Evolutionary conservation across 2,797 vertebrate genomes (phyloP).

Genomic region (Limnodromus scolopaceus): DNA sequence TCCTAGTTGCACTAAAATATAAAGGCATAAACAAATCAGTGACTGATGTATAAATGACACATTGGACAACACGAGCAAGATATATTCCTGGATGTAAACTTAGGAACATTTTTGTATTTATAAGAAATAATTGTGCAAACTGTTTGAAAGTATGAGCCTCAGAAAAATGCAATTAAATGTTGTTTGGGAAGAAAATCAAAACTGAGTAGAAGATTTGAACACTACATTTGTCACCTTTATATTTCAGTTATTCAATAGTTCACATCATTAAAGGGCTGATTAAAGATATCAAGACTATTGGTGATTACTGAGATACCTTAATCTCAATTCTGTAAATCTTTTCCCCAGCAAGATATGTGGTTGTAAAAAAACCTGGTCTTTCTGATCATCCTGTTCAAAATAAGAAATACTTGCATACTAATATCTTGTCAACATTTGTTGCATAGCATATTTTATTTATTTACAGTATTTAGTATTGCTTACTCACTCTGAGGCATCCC

Average conservation of each 20-base stretch:
- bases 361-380: not conserved
- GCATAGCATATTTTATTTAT: not conserved
- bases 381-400: not conserved
- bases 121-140: not conserved
- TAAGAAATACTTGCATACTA: not conserved
- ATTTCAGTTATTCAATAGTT: slow-evolving; percentile 22
- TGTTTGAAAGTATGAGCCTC: not conserved
- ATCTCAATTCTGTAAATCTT: not conserved
- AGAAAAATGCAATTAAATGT: not conserved
- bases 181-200: not conserved
- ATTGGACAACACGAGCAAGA: not conserved
- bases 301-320: slow-evolving; percentile 15
- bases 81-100: not conserved
- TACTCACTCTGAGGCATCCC: not conserved
- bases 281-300: not conserved
- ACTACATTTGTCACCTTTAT: not conserved
- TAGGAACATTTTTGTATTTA: not conserved
- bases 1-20: not conserved
- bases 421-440: not conserved
- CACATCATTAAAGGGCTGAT: not conserved
- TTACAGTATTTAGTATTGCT: not conserved
- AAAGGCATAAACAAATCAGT: not conserved
- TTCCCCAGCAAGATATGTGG: not conserved
- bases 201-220: not conserved
- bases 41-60: not conserved